Conservation (phyloP, 2,113 vertebrate genomes). For the Corythoichthys haematopterus region DNA sequence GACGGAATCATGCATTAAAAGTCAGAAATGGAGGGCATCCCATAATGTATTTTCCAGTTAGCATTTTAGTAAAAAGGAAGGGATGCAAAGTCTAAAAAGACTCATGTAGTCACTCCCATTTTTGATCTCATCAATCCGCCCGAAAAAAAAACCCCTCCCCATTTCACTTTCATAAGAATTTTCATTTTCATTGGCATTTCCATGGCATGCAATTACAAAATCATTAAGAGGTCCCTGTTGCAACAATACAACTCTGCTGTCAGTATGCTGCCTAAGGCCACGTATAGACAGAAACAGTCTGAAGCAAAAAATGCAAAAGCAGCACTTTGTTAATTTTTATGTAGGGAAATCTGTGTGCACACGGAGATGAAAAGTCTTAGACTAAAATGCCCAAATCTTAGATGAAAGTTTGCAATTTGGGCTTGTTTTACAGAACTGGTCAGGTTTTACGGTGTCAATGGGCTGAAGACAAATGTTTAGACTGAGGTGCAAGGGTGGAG, state of each 20-base stretch:
- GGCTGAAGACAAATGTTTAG: too few species aligned
- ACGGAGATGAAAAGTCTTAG: too few species aligned
- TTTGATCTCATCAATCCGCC: neutral
- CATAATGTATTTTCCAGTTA: constrained; percentile 8
- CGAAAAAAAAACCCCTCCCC: neutral
- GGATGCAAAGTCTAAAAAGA: constrained; percentile 35
- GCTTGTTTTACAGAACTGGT: too few species aligned
- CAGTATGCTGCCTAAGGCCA: constrained; percentile 1
- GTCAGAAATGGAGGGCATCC: constrained; percentile 13
- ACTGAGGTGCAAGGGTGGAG: too few species aligned
- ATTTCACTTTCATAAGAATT: constrained; percentile 38
- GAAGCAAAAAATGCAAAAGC: too few species aligned
- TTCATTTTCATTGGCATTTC: constrained; percentile 64
- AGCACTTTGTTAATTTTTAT: too few species aligned
- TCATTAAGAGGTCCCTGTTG: constrained; percentile 48
- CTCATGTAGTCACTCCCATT: neutral
- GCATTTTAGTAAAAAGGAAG: constrained; percentile 16
- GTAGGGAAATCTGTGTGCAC: too few species aligned
- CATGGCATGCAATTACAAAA: constrained; percentile 77
- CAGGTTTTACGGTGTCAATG: too few species aligned
- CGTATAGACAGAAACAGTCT: too few species aligned
- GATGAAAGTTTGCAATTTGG: too few species aligned
- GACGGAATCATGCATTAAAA: constrained; percentile 23
- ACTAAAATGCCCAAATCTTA: too few species aligned
- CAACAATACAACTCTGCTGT: constrained; percentile 30